phyloP scores from a whole-genome alignment of 2,888 invertebrate species.

The Achlya flavicornis region DNA sequence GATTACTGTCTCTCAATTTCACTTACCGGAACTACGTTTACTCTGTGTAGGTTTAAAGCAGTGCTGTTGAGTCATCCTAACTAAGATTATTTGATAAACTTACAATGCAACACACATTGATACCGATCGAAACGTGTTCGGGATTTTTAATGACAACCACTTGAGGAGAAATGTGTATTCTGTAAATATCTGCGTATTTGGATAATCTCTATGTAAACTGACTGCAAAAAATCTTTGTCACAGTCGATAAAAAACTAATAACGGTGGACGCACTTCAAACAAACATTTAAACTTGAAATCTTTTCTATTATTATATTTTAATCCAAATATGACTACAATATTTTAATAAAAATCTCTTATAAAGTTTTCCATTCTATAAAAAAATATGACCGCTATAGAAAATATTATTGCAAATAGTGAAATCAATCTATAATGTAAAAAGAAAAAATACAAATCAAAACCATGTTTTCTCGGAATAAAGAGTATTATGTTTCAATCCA shows the following conservation, averaged over 20 bases:
- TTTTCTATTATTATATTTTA: no score
- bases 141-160: neutral
- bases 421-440: no score
- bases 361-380: no score
- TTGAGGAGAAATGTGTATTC: neutral
- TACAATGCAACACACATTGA: neutral
- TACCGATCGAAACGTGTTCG: neutral
- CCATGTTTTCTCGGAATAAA: no score
- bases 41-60: neutral
- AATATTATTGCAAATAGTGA: no score
- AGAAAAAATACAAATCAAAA: no score
- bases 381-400: no score
- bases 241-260: neutral
- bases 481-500: no score
- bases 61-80: neutral
- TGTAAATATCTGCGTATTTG: neutral
- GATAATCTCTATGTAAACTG: neutral
- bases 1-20: neutral
- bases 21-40: neutral
- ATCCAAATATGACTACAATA: no score
- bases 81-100: neutral
- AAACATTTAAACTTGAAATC: neutral
- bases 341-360: no score
- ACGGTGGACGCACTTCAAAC: neutral
- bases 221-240: neutral